Percentiles rank a stretch among this genome's conserved stretches.
Conservation (phyloP, 2,888 invertebrate genomes). For the Ectemnius continuus region DNA sequence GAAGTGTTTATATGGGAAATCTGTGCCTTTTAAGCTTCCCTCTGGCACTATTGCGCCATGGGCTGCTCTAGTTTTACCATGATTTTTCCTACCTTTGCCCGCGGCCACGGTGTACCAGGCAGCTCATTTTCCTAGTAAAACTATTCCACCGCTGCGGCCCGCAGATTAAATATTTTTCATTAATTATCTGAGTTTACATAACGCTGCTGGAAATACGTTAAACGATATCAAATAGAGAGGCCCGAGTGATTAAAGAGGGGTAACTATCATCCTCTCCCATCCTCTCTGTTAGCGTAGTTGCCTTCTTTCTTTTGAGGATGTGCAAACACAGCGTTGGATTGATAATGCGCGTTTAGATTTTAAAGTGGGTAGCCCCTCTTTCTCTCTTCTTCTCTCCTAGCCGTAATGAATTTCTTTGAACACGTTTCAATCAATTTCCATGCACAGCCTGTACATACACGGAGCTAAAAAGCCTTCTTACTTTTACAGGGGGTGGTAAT, state of each 20-base stretch:
- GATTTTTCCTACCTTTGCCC: background rate
- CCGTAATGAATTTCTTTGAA: too few relatives aligned
- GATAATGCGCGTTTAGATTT: too few relatives aligned
- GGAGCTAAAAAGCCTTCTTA: too few relatives aligned
- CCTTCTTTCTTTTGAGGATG: too few relatives aligned
- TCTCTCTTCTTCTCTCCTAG: too few relatives aligned
- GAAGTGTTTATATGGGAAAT: constrained; percentile 28
- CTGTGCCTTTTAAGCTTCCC: constrained; percentile 8
- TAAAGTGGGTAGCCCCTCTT: too few relatives aligned
- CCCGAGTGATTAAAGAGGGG: background rate
- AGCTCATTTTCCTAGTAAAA: constrained; percentile 5
- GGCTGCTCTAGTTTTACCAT: background rate
- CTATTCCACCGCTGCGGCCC: background rate
- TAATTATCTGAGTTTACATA: constrained; percentile 8
- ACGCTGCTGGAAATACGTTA: background rate
- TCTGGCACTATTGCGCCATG: background rate
- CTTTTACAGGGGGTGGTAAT: too few relatives aligned
- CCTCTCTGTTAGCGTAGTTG: too few relatives aligned
- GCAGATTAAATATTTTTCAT: constrained; percentile 12
- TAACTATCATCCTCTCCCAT: too few relatives aligned
- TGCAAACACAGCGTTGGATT: too few relatives aligned
- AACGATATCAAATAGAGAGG: constrained; percentile 1
- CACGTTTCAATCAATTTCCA: too few relatives aligned
- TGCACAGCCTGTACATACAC: too few relatives aligned
- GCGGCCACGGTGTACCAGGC: background rate